phyloP scores from a whole-genome alignment of 2,797 vertebrate species.

The Myotis findleyi region DNA sequence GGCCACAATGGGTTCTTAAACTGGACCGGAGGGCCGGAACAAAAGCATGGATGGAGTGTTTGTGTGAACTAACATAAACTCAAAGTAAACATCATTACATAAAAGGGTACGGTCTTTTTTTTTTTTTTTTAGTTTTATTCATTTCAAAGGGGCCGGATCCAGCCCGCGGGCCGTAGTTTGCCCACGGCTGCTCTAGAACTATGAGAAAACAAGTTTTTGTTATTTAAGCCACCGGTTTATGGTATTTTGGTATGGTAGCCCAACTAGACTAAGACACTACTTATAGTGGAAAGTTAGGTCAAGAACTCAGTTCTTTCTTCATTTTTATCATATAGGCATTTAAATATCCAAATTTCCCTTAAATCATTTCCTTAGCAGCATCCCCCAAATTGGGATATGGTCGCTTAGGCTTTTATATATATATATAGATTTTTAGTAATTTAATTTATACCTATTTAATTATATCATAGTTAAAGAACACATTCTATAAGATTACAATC shows the following conservation, averaged over 20 bases:
- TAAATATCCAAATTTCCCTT: neutral
- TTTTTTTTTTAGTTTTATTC: no score
- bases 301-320: neutral
- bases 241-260: neutral
- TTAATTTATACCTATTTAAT: slow-evolving; percentile 27
- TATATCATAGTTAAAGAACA: neutral
- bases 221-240: neutral
- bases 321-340: neutral
- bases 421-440: neutral
- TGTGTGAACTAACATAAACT: no score
- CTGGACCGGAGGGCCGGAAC: no score
- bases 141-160: no score
- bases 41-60: no score
- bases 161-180: no score
- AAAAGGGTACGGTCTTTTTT: no score
- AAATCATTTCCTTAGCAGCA: neutral
- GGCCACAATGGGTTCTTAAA: no score
- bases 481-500: neutral
- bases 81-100: no score
- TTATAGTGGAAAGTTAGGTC: neutral
- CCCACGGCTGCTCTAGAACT: neutral
- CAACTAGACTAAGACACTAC: neutral
- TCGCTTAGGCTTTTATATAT: no score
- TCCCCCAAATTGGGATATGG: neutral
- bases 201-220: neutral